phyloP scores from a whole-genome alignment of 1,140 invertebrate genomes.

The Drosophila pallidifrons region DNA sequence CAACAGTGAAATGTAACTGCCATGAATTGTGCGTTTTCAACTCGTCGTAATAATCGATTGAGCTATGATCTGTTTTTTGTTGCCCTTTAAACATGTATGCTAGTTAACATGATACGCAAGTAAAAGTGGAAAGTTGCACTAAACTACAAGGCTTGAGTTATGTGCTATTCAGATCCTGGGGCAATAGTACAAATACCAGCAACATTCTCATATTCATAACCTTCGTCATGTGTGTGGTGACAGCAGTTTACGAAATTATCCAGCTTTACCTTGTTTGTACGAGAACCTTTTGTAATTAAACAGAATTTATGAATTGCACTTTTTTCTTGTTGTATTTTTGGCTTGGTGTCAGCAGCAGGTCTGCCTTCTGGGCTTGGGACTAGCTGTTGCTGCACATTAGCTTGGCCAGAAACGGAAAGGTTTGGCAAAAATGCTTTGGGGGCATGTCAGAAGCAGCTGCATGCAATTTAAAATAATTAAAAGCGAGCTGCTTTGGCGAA shows the following conservation, averaged over 20 bases:
- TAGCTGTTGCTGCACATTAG: constrained; percentile 62
- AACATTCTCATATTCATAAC: not conserved
- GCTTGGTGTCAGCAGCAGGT: constrained; percentile 15
- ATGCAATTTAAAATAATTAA: constrained; percentile 79
- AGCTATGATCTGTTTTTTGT: too few relatives aligned
- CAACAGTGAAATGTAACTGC: too few relatives aligned
- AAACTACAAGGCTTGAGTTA: not conserved
- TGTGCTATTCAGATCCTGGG: too few relatives aligned
- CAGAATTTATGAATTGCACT: constrained; percentile 63
- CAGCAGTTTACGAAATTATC: constrained; percentile 5
- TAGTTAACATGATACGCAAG: not conserved
- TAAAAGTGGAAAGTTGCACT: not conserved
- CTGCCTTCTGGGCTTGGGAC: not conserved
- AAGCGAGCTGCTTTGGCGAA: constrained; percentile 42
- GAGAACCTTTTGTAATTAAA: constrained; percentile 45
- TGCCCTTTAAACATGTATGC: not conserved
- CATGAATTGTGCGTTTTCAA: too few relatives aligned
- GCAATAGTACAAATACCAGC: not conserved
- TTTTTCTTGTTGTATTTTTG: constrained; percentile 45
- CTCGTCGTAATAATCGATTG: too few relatives aligned
- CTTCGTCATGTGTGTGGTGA: constrained; percentile 22
- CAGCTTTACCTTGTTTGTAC: constrained; percentile 1
- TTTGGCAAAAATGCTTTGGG: constrained; percentile 40
- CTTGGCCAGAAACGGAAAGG: constrained; percentile 1
- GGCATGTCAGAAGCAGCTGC: constrained; percentile 70